These are phyloP conservation scores for Epinotia brunnichana DNA, from an alignment of 2,888 invertebrate genomes.

Conservation along the genomic window DNA sequence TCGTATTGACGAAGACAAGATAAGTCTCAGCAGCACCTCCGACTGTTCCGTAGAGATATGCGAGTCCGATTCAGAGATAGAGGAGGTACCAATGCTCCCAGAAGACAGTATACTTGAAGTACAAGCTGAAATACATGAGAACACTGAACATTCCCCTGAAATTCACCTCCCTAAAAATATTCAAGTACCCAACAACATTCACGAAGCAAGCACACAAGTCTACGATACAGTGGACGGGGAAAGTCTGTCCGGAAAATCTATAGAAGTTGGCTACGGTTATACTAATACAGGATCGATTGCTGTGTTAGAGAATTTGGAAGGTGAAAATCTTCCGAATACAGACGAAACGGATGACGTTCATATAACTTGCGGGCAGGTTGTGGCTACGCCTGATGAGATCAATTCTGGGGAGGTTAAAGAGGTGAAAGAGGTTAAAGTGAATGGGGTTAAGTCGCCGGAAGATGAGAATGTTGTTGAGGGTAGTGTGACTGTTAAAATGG, in stretches of 20 bases:
- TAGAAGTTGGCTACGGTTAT: slow-evolving; percentile 69
- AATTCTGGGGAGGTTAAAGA: slow-evolving; percentile 44
- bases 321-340: slow-evolving; percentile 70
- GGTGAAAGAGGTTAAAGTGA: slow-evolving; percentile 58
- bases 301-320: slow-evolving; percentile 66
- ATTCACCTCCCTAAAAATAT: slow-evolving; percentile 51
- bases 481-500: slow-evolving; percentile 50
- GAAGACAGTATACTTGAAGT: slow-evolving; percentile 8
- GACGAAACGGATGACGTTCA: slow-evolving; percentile 75
- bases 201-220: slow-evolving; percentile 65
- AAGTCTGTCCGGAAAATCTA: slow-evolving; percentile 56
- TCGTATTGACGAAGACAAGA: slow-evolving; percentile 62
- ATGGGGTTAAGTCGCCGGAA: slow-evolving; percentile 55
- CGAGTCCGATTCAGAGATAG: slow-evolving; percentile 54
- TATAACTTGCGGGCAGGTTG: slow-evolving; percentile 72
- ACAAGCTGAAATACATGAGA: slow-evolving; percentile 18
- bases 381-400: slow-evolving; percentile 53
- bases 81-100: slow-evolving; percentile 41
- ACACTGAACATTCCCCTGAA: slow-evolving; percentile 31
- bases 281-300: slow-evolving; percentile 57
- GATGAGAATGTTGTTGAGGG: slow-evolving; percentile 49
- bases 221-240: slow-evolving; percentile 60
- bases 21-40: slow-evolving; percentile 71
- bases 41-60: slow-evolving; percentile 61
- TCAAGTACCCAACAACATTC: slow-evolving; percentile 54